Evolutionary conservation across 2,888 invertebrate species (phyloP).

Genomic region (Ectobius pallidus): DNA sequence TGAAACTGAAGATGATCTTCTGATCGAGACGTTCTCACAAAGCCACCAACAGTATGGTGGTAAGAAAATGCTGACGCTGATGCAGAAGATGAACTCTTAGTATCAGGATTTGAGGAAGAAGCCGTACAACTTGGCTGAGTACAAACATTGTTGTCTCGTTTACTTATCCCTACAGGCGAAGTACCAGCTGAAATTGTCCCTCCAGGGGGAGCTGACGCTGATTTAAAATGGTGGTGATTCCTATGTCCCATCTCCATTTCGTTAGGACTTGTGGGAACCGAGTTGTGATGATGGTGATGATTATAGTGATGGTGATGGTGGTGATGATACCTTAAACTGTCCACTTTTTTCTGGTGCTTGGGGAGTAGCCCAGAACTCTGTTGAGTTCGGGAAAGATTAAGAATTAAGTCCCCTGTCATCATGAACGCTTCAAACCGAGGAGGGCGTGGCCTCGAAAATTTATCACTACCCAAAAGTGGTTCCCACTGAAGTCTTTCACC

Average conservation of each 20-base stretch:
- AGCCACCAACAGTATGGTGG: constrained; percentile 62
- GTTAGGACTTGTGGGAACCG: constrained; percentile 74
- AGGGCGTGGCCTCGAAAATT: constrained; percentile 55
- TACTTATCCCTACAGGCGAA: constrained; percentile 61
- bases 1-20: constrained; percentile 90
- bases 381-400: constrained; percentile 86
- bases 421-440: constrained; percentile 90
- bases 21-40: constrained; percentile 86
- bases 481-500: constrained; percentile 61
- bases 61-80: constrained; percentile 47
- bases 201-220: constrained; percentile 39
- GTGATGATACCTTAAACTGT: constrained; percentile 51
- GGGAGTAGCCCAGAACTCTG: constrained; percentile 67
- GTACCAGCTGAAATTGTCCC: constrained; percentile 60
- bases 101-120: constrained; percentile 30
- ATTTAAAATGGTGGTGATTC: constrained; percentile 34
- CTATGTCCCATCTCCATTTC: constrained; percentile 57
- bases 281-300: constrained; percentile 56
- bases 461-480: constrained; percentile 56
- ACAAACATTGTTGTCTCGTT: constrained; percentile 53
- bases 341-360: constrained; percentile 63
- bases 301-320: constrained; percentile 56
- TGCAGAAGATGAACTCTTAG: constrained; percentile 41
- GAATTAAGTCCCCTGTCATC: constrained; percentile 97
- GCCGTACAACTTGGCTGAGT: constrained; percentile 27